Conservation (phyloP, 1,140 invertebrate species). For the Lysiphlebus fabarum region DNA sequence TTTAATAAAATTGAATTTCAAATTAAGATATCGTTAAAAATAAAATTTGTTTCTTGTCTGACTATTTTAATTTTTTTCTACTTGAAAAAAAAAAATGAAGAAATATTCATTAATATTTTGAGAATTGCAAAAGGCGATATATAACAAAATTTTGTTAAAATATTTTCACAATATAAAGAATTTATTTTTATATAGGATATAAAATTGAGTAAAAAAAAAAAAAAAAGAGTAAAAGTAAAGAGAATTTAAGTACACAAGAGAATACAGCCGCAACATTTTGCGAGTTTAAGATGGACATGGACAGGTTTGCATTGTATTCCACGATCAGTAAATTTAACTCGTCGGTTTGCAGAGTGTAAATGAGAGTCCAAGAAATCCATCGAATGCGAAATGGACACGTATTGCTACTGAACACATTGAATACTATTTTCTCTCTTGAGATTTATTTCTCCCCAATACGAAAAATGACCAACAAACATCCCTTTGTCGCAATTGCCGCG, state of each 20-base stretch:
- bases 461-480: constrained; percentile 28
- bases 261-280: neutral
- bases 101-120: too few relatives aligned
- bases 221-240: neutral
- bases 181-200: too few relatives aligned
- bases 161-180: too few relatives aligned
- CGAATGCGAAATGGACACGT: constrained; percentile 4
- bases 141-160: too few relatives aligned
- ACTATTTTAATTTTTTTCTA: too few relatives aligned
- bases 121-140: too few relatives aligned
- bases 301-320: constrained; percentile 55
- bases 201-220: too few relatives aligned
- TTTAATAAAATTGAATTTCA: too few relatives aligned
- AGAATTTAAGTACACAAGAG: neutral
- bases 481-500: constrained; percentile 50
- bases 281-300: constrained; percentile 45
- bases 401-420: constrained; percentile 9
- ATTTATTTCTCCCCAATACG: constrained; percentile 45
- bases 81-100: too few relatives aligned
- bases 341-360: constrained; percentile 46
- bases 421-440: constrained; percentile 29
- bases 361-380: constrained; percentile 37
- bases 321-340: constrained; percentile 51
- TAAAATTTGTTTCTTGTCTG: too few relatives aligned
- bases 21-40: too few relatives aligned